A percentile compares a stretch with the other conserved stretches of the same genome.
These are phyloP conservation scores for Ictalurus furcatus DNA, from an alignment of 2,113 vertebrate genomes.

Conservation along the genomic window DNA sequence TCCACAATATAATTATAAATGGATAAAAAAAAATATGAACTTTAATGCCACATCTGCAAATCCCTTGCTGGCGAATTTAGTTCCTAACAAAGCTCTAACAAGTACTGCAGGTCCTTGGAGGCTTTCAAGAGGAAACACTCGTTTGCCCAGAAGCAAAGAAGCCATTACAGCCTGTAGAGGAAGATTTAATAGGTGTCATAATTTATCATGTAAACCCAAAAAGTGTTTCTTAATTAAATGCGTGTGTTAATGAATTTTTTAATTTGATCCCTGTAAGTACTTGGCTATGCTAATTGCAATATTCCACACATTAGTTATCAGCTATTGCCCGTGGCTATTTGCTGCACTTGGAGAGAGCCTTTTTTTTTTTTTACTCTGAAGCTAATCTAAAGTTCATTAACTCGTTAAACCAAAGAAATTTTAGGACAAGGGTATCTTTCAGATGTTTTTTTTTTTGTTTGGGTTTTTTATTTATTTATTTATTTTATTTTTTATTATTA, in stretches of 20 bases:
- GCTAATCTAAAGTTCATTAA: constrained; percentile 90
- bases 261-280: constrained; percentile 99
- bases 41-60: background rate
- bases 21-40: background rate
- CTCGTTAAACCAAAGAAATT: constrained; percentile 79
- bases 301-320: constrained; percentile 99
- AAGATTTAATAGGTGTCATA: constrained; percentile 99
- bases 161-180: constrained; percentile 90
- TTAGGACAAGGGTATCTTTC: constrained; percentile 15
- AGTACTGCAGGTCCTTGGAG: constrained; percentile 78
- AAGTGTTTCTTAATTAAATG: constrained; percentile 99
- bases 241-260: constrained; percentile 99
- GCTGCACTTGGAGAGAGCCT: constrained; percentile 79
- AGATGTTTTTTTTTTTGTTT: constrained; percentile 4
- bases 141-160: constrained; percentile 89
- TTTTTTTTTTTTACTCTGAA: constrained; percentile 48
- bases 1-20: background rate
- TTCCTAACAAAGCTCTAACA: constrained; percentile 79
- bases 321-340: constrained; percentile 99
- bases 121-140: constrained; percentile 82
- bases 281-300: constrained; percentile 99
- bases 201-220: constrained; percentile 99
- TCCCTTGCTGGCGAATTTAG: constrained; percentile 64
- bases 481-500: too few relatives aligned
- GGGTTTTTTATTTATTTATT: too few relatives aligned